Conservation (phyloP, 1,140 invertebrate genomes). For the Caerostris extrusa region DNA sequence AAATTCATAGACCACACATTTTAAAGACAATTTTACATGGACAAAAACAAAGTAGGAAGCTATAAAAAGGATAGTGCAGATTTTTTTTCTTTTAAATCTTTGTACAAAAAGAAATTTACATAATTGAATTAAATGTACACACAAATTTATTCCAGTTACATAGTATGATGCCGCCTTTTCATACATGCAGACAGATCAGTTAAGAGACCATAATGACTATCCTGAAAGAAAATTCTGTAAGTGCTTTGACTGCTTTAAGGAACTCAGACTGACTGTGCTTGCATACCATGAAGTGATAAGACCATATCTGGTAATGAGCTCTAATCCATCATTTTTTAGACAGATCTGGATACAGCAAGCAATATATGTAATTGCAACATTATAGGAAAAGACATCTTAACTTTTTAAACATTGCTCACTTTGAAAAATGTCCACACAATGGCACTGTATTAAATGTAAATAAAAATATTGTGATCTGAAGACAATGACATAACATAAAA, state of each 20-base stretch:
- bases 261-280: constrained; percentile 76
- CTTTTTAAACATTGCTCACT: constrained; percentile 57
- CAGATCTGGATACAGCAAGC: constrained; percentile 49
- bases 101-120: constrained; percentile 76
- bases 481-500: constrained; percentile 72
- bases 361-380: constrained; percentile 62
- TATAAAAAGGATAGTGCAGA: constrained; percentile 72
- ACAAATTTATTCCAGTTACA: constrained; percentile 64
- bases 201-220: constrained; percentile 47
- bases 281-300: constrained; percentile 54
- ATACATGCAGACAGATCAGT: constrained; percentile 62
- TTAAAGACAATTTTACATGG: constrained; percentile 67
- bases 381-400: constrained; percentile 61
- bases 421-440: constrained; percentile 68
- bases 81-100: constrained; percentile 67
- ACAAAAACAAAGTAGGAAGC: constrained; percentile 71
- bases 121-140: constrained; percentile 69
- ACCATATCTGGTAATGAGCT: constrained; percentile 59
- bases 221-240: constrained; percentile 61
- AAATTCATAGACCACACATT: constrained; percentile 55
- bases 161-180: constrained; percentile 43
- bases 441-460: constrained; percentile 76
- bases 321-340: constrained; percentile 63
- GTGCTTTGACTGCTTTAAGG: constrained; percentile 70
- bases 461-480: constrained; percentile 77